phyloP scores from a whole-genome alignment of 2,888 invertebrate species.

The Acanthopleura granulata region DNA sequence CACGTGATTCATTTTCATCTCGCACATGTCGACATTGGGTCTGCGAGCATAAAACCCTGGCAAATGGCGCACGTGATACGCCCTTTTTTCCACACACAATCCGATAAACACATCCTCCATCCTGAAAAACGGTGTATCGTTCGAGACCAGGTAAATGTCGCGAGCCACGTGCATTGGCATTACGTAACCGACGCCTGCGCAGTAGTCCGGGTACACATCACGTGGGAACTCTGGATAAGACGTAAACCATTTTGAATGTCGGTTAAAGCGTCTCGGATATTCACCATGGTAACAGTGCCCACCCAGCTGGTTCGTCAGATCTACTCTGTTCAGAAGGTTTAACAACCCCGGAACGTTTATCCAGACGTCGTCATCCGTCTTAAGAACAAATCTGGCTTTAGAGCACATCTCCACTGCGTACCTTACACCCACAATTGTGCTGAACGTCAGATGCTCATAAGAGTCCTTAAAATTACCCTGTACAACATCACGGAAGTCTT shows the following conservation, averaged over 20 bases:
- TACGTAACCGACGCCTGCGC: constrained; percentile 54
- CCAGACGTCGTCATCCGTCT: constrained; percentile 56
- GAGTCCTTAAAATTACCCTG: constrained; percentile 32
- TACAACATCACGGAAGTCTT: constrained; percentile 30
- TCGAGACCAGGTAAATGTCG: constrained; percentile 42
- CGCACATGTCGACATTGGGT: constrained; percentile 33
- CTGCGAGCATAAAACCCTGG: constrained; percentile 40
- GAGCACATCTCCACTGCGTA: constrained; percentile 31
- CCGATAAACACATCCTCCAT: constrained; percentile 56
- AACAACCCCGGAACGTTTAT: constrained; percentile 38
- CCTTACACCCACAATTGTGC: constrained; percentile 35
- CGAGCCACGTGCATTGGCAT: constrained; percentile 42
- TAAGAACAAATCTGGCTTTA: constrained; percentile 37
- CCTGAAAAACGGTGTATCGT: constrained; percentile 51
- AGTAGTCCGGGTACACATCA: constrained; percentile 49
- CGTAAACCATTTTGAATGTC: constrained; percentile 52
- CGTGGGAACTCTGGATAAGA: constrained; percentile 43
- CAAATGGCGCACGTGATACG: constrained; percentile 29
- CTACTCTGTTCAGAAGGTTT: not conserved
- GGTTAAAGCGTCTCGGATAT: not conserved
- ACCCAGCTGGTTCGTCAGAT: constrained; percentile 33
- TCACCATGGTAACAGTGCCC: constrained; percentile 36
- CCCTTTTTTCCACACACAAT: constrained; percentile 42
- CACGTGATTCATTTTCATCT: constrained; percentile 30
- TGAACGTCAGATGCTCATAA: constrained; percentile 34